A percentile compares a stretch with the other conserved stretches of the same genome.
These are phyloP conservation scores for Parapristionchus giblindavisi DNA, from an alignment of 2,888 invertebrate genomes.

Conservation along the genomic window DNA sequence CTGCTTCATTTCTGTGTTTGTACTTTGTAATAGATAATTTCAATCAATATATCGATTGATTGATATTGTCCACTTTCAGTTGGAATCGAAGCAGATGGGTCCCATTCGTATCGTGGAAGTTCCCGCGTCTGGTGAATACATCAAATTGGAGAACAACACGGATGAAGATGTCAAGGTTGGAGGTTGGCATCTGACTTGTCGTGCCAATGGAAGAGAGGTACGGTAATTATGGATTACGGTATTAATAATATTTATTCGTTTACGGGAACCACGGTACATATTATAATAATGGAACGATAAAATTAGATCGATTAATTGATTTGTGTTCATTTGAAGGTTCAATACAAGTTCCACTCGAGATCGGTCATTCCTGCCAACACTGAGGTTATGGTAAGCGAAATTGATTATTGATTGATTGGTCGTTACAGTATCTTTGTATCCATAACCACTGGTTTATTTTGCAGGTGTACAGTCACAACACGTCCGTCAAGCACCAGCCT, in stretches of 20 bases:
- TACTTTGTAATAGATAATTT: not conserved
- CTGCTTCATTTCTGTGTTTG: not conserved
- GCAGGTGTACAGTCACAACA: constrained; percentile 22
- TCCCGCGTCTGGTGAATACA: constrained; percentile 58
- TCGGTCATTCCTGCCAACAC: constrained; percentile 29
- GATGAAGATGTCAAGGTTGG: constrained; percentile 63
- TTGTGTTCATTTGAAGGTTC: not conserved
- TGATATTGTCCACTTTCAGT: constrained; percentile 25
- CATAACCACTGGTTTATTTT: not conserved
- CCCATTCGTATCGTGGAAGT: constrained; percentile 59
- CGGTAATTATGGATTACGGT: not conserved
- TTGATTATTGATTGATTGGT: not conserved
- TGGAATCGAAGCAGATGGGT: constrained; percentile 48
- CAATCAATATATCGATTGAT: not conserved
- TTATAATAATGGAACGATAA: not conserved
- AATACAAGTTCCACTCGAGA: constrained; percentile 36
- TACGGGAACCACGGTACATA: not conserved
- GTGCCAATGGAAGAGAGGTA: constrained; percentile 28
- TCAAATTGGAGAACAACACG: constrained; percentile 59
- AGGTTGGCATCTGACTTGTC: constrained; percentile 52
- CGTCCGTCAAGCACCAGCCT: constrained; percentile 8
- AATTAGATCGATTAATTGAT: not conserved
- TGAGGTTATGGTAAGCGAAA: not conserved
- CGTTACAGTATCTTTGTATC: not conserved
- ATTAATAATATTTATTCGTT: not conserved